phyloP scores from a whole-genome alignment of 1,140 invertebrate genomes.

The Musca domestica region DNA sequence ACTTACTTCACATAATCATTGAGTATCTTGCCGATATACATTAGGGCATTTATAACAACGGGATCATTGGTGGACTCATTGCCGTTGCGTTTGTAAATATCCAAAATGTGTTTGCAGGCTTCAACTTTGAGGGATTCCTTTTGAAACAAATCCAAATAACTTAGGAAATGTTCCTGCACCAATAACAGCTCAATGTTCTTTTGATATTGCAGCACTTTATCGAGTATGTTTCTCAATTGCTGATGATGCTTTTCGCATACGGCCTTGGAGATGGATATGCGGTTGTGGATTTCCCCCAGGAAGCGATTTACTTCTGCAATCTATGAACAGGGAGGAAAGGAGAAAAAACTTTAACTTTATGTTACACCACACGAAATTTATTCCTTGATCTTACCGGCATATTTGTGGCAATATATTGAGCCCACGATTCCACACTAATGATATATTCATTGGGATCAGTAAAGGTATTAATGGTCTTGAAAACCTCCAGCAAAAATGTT shows the following conservation, averaged over 20 bases:
- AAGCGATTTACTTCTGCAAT: constrained; percentile 80
- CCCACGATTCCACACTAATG: constrained; percentile 83
- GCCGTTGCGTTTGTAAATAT: constrained; percentile 61
- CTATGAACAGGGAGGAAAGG: no score
- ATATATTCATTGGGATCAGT: constrained; percentile 74
- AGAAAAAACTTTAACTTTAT: no score
- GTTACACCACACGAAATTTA: no score
- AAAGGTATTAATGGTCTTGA: constrained; percentile 75
- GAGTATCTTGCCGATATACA: constrained; percentile 82
- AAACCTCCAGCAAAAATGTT: constrained; percentile 71
- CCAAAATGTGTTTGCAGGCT: constrained; percentile 80
- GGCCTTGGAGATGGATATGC: constrained; percentile 65
- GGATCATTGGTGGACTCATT: constrained; percentile 70
- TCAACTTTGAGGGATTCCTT: constrained; percentile 78
- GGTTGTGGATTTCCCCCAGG: constrained; percentile 81
- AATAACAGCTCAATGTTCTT: constrained; percentile 49
- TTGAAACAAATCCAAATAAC: constrained; percentile 85
- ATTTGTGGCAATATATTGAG: constrained; percentile 81
- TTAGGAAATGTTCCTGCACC: constrained; percentile 78
- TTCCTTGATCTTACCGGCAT: constrained; percentile 81
- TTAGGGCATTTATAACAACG: constrained; percentile 80
- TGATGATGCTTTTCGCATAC: constrained; percentile 75
- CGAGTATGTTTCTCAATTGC: constrained; percentile 74
- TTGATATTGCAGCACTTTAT: constrained; percentile 77
- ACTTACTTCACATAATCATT: constrained; percentile 90